phyloP scores from a whole-genome alignment of 2,797 vertebrate genomes.

The Chelidonichthys spinosus region DNA sequence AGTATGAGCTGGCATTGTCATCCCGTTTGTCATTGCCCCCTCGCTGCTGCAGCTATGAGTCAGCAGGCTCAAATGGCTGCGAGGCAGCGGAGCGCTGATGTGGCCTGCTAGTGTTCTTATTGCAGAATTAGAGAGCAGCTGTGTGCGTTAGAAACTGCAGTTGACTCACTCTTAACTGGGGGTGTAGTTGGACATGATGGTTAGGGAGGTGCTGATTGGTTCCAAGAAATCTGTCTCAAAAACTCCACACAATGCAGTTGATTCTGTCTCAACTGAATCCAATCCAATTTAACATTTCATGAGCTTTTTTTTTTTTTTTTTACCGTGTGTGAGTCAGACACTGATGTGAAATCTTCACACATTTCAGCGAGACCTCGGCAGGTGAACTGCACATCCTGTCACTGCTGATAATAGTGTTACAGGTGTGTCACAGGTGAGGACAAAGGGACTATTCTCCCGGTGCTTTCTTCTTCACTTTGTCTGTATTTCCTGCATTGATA shows the following conservation, averaged over 20 bases:
- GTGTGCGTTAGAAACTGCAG: constrained; percentile 31
- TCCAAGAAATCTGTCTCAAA: constrained; percentile 3
- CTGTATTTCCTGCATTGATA: constrained; percentile 9
- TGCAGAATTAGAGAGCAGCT: constrained; percentile 52
- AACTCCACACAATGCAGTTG: neutral
- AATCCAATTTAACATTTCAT: constrained; percentile 14
- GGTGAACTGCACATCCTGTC: neutral
- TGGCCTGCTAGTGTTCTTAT: constrained; percentile 41
- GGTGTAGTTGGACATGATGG: constrained; percentile 35
- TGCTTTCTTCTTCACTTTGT: constrained; percentile 8
- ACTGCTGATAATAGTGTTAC: neutral
- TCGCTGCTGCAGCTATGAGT: constrained; percentile 53
- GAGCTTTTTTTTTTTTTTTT: neutral
- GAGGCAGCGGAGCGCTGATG: constrained; percentile 36
- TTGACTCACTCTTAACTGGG: constrained; percentile 41
- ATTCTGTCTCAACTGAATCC: constrained; percentile 13
- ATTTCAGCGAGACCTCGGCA: constrained; percentile 1
- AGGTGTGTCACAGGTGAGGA: constrained; percentile 2
- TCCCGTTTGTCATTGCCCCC: constrained; percentile 10
- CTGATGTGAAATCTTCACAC: constrained; percentile 1
- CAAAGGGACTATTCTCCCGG: neutral
- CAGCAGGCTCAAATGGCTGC: constrained; percentile 52
- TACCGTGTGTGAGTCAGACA: neutral
- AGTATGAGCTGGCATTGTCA: constrained; percentile 32
- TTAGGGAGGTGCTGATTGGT: constrained; percentile 23